Percentiles rank a stretch among this genome's conserved stretches.
Evolutionary conservation across 2,113 vertebrate species (phyloP).

Genomic region (Bufo gargarizans): DNA sequence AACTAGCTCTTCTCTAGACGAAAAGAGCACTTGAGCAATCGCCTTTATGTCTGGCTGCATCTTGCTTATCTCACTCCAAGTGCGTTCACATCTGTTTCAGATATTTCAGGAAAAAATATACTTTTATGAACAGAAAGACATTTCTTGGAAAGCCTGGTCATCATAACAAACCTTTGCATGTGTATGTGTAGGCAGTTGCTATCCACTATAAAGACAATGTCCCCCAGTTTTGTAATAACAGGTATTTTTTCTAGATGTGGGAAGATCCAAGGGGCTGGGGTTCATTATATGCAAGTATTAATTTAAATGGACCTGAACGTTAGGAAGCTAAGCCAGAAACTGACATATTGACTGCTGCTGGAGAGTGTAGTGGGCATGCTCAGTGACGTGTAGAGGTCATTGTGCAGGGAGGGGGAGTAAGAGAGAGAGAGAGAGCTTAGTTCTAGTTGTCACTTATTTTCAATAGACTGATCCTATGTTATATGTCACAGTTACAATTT

Average conservation of each 20-base stretch:
- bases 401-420: too few relatives aligned
- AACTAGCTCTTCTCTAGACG: conserved; percentile 17
- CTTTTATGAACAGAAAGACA: background rate
- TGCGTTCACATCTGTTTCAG: background rate
- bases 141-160: background rate
- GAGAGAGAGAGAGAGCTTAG: too few relatives aligned
- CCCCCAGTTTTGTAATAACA: background rate
- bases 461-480: too few relatives aligned
- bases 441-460: too few relatives aligned
- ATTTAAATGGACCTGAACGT: too few relatives aligned
- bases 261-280: background rate
- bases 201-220: background rate
- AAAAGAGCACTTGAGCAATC: conserved; percentile 1
- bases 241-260: background rate
- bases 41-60: conserved; percentile 28
- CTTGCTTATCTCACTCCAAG: conserved; percentile 26
- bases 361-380: too few relatives aligned
- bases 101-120: conserved; percentile 12
- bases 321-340: too few relatives aligned
- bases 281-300: too few relatives aligned
- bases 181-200: background rate
- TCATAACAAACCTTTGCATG: background rate
- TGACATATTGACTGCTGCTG: too few relatives aligned
- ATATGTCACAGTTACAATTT: too few relatives aligned
- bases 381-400: too few relatives aligned